Evolutionary conservation across 1,140 invertebrate species (phyloP).

Genomic region (Leptinotarsa defecta): DNA sequence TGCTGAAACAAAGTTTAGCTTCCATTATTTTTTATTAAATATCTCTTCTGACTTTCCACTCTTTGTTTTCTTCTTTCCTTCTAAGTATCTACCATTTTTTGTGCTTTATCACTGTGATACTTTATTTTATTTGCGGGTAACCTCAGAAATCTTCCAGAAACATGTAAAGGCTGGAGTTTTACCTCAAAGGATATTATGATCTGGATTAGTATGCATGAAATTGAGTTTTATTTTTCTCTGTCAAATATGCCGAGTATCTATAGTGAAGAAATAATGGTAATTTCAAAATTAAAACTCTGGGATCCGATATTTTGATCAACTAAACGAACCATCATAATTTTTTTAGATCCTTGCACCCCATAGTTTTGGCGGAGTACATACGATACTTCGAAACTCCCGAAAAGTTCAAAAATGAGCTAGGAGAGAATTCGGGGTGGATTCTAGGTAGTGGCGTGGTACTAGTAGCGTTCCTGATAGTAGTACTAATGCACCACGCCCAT

Average conservation of each 20-base stretch:
- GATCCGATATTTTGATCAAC: background rate
- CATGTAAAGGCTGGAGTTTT: no score
- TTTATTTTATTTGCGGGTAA: no score
- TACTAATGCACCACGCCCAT: constrained; percentile 57
- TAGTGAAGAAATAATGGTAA: background rate
- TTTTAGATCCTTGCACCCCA: constrained; percentile 37
- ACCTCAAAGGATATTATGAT: no score
- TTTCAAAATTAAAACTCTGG: background rate
- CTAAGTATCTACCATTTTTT: no score
- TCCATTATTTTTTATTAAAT: no score
- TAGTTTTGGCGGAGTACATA: constrained; percentile 51
- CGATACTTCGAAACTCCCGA: constrained; percentile 49
- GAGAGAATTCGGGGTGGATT: constrained; percentile 54
- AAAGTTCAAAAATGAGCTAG: background rate
- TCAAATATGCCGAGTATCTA: background rate
- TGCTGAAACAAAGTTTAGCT: no score
- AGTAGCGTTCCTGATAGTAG: constrained; percentile 53
- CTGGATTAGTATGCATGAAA: no score
- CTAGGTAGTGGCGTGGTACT: constrained; percentile 57
- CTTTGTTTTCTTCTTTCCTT: no score
- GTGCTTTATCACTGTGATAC: no score
- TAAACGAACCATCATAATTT: background rate
- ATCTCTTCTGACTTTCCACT: no score
- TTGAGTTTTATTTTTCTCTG: no score
- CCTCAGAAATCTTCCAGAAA: no score